These are phyloP conservation scores for Alosa sapidissima DNA, from an alignment of 2,797 vertebrate genomes.

Conservation along the genomic window DNA sequence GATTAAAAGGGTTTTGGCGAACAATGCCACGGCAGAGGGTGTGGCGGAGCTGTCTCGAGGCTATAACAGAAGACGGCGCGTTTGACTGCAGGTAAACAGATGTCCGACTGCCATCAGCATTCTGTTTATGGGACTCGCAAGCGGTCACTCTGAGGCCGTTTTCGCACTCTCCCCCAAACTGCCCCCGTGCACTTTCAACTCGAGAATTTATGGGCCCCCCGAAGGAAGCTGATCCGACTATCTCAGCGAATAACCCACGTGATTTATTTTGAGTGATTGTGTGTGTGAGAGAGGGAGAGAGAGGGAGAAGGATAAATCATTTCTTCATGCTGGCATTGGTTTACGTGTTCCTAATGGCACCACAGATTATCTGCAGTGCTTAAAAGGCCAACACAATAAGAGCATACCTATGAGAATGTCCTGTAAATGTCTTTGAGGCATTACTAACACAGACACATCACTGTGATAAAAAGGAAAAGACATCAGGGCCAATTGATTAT, in stretches of 20 bases:
- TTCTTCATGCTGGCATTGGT: conserved; percentile 22
- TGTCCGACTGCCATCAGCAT: conserved; percentile 71
- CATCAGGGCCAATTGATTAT: not conserved
- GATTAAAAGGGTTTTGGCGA: conserved; percentile 91
- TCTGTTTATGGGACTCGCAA: conserved; percentile 3
- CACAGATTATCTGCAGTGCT: not conserved
- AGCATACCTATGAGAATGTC: not conserved
- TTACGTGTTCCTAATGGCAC: conserved; percentile 7
- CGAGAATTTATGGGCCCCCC: conserved; percentile 25
- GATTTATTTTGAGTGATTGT: conserved; percentile 56
- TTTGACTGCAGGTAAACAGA: conserved; percentile 79
- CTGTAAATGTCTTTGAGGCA: conserved; percentile 3
- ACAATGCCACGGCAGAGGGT: conserved; percentile 72
- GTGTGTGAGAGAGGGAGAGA: not conserved
- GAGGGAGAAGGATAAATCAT: conserved; percentile 5
- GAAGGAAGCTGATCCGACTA: conserved; percentile 28
- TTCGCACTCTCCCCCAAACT: not conserved
- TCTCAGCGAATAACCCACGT: conserved; percentile 35
- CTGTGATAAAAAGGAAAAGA: not conserved
- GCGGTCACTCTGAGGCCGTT: not conserved
- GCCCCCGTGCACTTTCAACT: conserved; percentile 18
- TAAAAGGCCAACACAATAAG: not conserved
- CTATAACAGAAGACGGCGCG: conserved; percentile 63
- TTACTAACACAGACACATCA: not conserved
- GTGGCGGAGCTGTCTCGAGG: conserved; percentile 66